These are phyloP conservation scores for Pollenia amentaria DNA, from an alignment of 2,888 invertebrate genomes.

Conservation along the genomic window DNA sequence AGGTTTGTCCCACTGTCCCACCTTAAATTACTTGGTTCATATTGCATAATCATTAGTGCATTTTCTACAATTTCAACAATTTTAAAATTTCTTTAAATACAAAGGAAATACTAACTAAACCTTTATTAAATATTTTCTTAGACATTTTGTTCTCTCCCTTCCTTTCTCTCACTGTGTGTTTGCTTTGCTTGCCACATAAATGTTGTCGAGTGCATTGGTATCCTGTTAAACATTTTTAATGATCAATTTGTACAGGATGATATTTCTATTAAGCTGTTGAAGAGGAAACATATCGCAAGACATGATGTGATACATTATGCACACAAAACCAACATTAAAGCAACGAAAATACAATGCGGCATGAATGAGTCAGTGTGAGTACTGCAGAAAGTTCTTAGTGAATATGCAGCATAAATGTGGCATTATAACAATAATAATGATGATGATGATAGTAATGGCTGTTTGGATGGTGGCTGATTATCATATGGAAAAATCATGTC, in stretches of 20 bases:
- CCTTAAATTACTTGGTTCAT: no score
- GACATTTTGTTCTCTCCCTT: background rate
- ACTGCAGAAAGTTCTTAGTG: background rate
- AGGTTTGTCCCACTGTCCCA: no score
- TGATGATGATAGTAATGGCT: conserved; percentile 19
- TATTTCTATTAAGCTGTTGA: conserved; percentile 74
- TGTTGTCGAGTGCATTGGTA: conserved; percentile 32
- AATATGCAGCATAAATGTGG: conserved; percentile 52
- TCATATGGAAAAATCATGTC: conserved; percentile 71
- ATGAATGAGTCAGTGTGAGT: conserved; percentile 20
- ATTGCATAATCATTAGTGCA: no score
- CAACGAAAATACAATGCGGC: conserved; percentile 39
- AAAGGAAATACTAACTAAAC: background rate
- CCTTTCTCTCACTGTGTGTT: background rate
- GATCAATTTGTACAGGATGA: conserved; percentile 76
- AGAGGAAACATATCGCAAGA: conserved; percentile 39
- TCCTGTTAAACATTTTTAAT: conserved; percentile 75
- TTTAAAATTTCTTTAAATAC: no score
- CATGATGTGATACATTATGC: conserved; percentile 57
- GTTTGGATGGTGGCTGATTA: conserved; percentile 58
- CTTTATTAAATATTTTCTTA: background rate
- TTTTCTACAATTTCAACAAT: no score
- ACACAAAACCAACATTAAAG: background rate
- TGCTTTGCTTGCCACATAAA: conserved; percentile 15
- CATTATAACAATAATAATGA: conserved; percentile 39